Evolutionary conservation across 2,797 vertebrate species (phyloP), one percentile per base, ranked within the genome.

Genomic region (Sebastes variabilis): DNA sequence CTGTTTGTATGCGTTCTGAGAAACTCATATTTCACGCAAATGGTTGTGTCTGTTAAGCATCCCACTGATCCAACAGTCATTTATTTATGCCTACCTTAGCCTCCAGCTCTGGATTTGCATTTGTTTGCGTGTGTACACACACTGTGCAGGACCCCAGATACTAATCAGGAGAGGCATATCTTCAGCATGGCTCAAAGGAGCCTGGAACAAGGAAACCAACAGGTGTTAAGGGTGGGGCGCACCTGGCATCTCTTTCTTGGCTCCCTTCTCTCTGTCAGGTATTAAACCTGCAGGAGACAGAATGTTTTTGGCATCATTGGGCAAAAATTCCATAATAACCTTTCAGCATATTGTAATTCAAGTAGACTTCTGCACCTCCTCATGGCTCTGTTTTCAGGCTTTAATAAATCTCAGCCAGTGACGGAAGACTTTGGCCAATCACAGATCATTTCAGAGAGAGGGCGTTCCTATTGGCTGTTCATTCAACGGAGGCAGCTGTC

Each of bases 191-290:
- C 94, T 92, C 56, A 80, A 92, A 82, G 90, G 95, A 96, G 95
- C 94, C 94, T 94, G 94, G 96, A 96, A 95, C 92, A 94, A 94
- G 91, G 13, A 76, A 34, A 93, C 92, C 86, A 96, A 96, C 97
- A 97, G 96, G 96, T 97, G 96, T 96, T 96, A 94, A 95, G 95
- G 96, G 95, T 94, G 93, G 92, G 95, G 94, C 94, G 93, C 93
- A 91, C 93, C 74, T 65, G 30, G 29, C 72, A 59, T 58, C 30
- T 80, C 34, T 76, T 80, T 64, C 72, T 59, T 42, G 49, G 59
- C 38, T 52, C 18, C 30, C 29, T 79, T 32, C 25, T 25, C 3
- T 9, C 20, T 36, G 10, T 70, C 14, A 55, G 93, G 90, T 94
- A 90, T 93, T 91, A 49, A 49, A 2, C 18, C 46, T 49, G 46